phyloP scores from a whole-genome alignment of 2,797 vertebrate genomes.

The Lacerta viridis region DNA sequence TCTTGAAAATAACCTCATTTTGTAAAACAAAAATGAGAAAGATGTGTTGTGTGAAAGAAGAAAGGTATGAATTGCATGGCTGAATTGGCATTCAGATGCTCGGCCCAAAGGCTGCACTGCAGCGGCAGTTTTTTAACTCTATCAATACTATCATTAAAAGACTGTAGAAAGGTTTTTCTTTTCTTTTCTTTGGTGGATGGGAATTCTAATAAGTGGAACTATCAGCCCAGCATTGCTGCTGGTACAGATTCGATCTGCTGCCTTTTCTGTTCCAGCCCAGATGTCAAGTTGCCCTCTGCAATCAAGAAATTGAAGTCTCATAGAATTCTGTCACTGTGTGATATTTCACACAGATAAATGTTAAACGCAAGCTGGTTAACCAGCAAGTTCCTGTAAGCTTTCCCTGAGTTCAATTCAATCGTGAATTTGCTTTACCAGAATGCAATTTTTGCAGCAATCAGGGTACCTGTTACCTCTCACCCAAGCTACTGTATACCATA shows the following conservation, averaged over 20 bases:
- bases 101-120: not conserved
- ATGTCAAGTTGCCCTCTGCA: not conserved
- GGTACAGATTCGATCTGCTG: not conserved
- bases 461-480: not conserved
- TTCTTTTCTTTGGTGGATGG: no score
- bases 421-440: not conserved
- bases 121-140: not conserved
- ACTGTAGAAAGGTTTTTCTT: not conserved
- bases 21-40: slow-evolving; percentile 23
- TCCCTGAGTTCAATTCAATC: no score
- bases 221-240: no score
- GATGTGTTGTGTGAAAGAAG: slow-evolving; percentile 18
- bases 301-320: not conserved
- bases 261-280: not conserved
- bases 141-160: not conserved
- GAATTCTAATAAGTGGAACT: not conserved
- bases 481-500: no score
- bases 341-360: not conserved
- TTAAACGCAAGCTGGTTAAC: not conserved
- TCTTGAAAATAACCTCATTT: slow-evolving; percentile 52
- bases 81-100: not conserved
- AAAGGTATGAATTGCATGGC: not conserved
- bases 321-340: not conserved
- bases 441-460: not conserved
- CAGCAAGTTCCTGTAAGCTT: not conserved